Conservation (phyloP, 2,888 invertebrate genomes). For the Himalopsyche japonica region DNA sequence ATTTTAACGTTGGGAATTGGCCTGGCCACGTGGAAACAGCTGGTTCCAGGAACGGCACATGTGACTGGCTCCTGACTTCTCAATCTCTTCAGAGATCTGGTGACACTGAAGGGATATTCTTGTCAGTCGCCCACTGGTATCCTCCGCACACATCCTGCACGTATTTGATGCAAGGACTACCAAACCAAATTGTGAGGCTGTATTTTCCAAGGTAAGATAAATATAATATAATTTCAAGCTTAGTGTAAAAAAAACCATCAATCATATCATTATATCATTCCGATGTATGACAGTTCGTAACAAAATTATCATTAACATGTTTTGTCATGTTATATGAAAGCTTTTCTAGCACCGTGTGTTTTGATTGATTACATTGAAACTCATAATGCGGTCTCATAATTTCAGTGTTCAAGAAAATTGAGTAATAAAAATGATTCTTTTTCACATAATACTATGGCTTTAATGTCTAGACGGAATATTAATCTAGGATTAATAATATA, state of each 20-base stretch:
- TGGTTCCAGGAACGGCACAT: slow-evolving; percentile 82
- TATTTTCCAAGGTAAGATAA: slow-evolving; percentile 80
- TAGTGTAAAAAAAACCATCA: no score
- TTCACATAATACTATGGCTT: neutral
- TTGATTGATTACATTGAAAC: no score
- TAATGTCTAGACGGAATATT: neutral
- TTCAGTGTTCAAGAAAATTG: no score
- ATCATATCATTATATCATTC: no score
- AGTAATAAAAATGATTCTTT: no score
- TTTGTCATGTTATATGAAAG: no score
- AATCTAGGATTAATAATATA: neutral
- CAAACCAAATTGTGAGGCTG: slow-evolving; percentile 84
- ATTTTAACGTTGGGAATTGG: slow-evolving; percentile 94
- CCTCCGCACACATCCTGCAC: slow-evolving; percentile 91
- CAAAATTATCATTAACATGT: no score
- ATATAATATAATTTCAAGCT: neutral
- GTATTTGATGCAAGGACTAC: slow-evolving; percentile 83
- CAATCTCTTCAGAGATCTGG: slow-evolving; percentile 77
- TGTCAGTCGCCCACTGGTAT: slow-evolving; percentile 93
- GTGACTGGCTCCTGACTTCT: slow-evolving; percentile 86
- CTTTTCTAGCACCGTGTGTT: no score
- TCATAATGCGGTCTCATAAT: no score
- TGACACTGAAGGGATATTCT: slow-evolving; percentile 84
- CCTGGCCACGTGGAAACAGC: slow-evolving; percentile 90
- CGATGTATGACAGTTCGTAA: no score